Conservation (phyloP, 2,888 invertebrate species). For the Yponomeuta sedellus region DNA sequence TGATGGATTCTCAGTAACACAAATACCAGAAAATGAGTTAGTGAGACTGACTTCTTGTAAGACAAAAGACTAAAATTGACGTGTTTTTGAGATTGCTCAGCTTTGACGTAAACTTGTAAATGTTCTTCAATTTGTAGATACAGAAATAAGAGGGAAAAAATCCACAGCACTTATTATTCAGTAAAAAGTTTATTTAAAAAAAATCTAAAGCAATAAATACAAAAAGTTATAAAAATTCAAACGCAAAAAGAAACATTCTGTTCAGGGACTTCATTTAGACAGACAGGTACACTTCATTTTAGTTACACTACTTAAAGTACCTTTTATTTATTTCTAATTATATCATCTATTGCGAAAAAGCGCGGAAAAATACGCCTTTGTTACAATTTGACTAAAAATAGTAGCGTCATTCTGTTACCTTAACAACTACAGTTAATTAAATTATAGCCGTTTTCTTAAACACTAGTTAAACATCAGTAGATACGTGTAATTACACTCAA, state of each 20-base stretch:
- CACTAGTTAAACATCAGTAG: background rate
- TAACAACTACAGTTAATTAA: background rate
- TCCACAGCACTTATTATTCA: background rate
- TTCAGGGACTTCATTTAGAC: background rate
- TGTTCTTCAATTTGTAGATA: too few species aligned
- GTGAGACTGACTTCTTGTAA: too few species aligned
- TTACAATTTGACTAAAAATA: background rate
- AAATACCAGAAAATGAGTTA: too few species aligned
- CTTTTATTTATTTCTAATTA: background rate
- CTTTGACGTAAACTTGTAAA: too few species aligned
- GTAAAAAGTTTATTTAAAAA: background rate
- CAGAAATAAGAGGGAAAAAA: background rate
- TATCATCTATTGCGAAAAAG: background rate
- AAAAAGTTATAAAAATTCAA: background rate
- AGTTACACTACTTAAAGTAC: background rate
- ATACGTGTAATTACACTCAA: conserved; percentile 9
- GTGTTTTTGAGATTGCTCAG: too few species aligned
- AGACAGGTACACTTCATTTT: background rate
- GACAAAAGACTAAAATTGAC: too few species aligned
- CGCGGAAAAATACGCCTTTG: background rate
- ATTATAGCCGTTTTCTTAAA: conserved; percentile 1
- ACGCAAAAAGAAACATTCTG: background rate
- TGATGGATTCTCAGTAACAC: too few species aligned
- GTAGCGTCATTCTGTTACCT: background rate
- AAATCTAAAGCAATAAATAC: background rate